Evolutionary conservation across 1,140 invertebrate genomes (phyloP), one percentile per base, ranked within the genome.

Genomic region (Pemphigus obesinymphae): DNA sequence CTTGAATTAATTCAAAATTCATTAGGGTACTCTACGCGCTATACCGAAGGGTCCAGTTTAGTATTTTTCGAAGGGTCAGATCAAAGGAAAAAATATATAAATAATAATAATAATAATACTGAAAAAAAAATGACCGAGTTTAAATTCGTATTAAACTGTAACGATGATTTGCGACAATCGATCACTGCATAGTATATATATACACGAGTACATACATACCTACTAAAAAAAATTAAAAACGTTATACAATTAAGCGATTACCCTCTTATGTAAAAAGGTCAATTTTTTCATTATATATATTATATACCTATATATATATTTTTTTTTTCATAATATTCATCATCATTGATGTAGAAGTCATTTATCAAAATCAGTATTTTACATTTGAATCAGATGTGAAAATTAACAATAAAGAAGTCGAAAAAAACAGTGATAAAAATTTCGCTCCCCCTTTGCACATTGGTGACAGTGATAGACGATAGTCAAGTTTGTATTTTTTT

Each of bases 291-390:
- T 45, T 63, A 15, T 23, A 55, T 53, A n/a, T n/a, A n/a, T n/a
- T n/a, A n/a, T n/a, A n/a, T n/a, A n/a, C n/a, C n/a, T n/a, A n/a
- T n/a, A n/a, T n/a, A n/a, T n/a, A n/a, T n/a, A n/a, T 53, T 75
- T 26, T 34, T 75, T 76, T 43, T 61, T 76, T 23, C 40, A 58
- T 58, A 23, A 45, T 75, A 17, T 75, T 61, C 26, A 43, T 80
- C 37, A 43, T 80, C 76, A 31, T 37, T 63, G 55, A 80, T 80
- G 58, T 55, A 80, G 50, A 80, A 80, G 55, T 45, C 76, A 80
- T 80, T 80, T 61, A 80, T 80, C 76, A 80, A 80, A 80, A 63
- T 80, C 76, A 29, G 76, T 31, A 61, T 43, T 80, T 80, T 80
- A 45, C 76, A 80, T 80, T 58, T 80, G 76, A 80, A 63, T 63